A percentile compares a stretch with the other conserved stretches of the same genome.
Evolutionary conservation across 2,113 vertebrate genomes (phyloP).

Genomic region (Nothobranchius kuhntae): DNA sequence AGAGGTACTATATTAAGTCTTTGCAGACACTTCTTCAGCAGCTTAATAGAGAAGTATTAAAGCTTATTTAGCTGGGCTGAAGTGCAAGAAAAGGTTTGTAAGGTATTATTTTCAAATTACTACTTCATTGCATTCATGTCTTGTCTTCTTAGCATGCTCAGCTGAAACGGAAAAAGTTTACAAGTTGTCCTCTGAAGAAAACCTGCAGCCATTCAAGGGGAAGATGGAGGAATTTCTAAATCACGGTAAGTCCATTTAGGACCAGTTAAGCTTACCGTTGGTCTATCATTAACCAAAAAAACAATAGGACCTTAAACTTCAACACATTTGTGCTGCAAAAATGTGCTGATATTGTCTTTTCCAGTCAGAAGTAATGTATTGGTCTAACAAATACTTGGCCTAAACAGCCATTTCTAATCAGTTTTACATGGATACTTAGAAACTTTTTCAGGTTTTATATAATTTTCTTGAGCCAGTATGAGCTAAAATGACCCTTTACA

Average conservation of each 20-base stretch:
- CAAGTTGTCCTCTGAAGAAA: slow-evolving; percentile 87
- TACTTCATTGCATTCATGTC: slow-evolving; percentile 11
- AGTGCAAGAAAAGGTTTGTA: not conserved
- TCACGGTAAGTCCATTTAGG: slow-evolving; percentile 82
- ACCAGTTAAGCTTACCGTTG: not conserved
- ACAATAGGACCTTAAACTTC: no score
- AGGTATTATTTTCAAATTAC: slow-evolving; percentile 1
- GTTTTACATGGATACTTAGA: no score
- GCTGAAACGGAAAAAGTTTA: slow-evolving; percentile 90
- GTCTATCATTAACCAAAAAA: no score
- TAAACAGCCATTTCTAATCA: no score
- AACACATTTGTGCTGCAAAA: no score
- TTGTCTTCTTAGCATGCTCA: slow-evolving; percentile 85
- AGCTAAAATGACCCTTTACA: no score
- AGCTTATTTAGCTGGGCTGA: slow-evolving; percentile 9
- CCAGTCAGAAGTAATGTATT: no score
- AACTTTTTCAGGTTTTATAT: no score
- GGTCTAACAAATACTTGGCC: no score
- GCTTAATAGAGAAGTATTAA: slow-evolving; percentile 41
- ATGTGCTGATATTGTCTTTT: no score
- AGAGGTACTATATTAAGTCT: slow-evolving; percentile 48
- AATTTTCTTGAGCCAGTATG: no score
- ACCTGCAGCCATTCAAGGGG: slow-evolving; percentile 93
- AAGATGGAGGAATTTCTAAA: slow-evolving; percentile 91
- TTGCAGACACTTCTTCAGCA: slow-evolving; percentile 53